phyloP scores from a whole-genome alignment of 2,113 vertebrate genomes.

The Platysteira castanea region DNA sequence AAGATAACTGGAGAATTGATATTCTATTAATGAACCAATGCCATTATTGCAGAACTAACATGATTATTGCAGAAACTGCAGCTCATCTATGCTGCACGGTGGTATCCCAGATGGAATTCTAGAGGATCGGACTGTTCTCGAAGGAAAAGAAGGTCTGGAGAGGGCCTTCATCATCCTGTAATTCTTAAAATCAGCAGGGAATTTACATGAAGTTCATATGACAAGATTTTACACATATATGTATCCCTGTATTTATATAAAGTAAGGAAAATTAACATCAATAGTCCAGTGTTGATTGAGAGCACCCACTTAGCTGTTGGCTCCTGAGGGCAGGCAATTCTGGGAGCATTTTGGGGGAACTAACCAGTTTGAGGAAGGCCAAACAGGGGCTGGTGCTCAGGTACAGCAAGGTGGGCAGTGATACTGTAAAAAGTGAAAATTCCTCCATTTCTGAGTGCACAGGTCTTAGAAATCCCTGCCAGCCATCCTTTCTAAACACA shows the following conservation, averaged over 20 bases:
- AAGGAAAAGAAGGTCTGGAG: neutral
- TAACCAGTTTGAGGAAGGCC: neutral
- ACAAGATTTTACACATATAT: neutral
- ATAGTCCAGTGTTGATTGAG: neutral
- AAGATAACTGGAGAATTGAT: neutral
- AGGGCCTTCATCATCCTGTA: neutral
- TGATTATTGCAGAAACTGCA: neutral
- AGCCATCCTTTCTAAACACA: neutral
- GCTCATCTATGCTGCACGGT: neutral
- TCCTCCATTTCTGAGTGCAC: neutral
- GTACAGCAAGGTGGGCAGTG: neutral
- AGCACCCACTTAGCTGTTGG: neutral
- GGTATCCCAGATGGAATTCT: neutral
- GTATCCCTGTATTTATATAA: neutral
- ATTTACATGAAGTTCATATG: neutral
- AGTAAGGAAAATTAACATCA: neutral
- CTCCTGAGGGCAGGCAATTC: neutral
- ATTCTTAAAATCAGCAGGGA: neutral
- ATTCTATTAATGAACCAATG: neutral
- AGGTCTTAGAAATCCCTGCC: neutral
- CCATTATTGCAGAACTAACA: neutral
- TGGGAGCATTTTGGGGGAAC: neutral
- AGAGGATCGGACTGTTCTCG: neutral
- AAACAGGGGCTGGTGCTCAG: neutral
- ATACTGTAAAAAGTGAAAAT: neutral